Conservation (phyloP, 2,113 vertebrate species). For the Chloebia gouldiae region DNA sequence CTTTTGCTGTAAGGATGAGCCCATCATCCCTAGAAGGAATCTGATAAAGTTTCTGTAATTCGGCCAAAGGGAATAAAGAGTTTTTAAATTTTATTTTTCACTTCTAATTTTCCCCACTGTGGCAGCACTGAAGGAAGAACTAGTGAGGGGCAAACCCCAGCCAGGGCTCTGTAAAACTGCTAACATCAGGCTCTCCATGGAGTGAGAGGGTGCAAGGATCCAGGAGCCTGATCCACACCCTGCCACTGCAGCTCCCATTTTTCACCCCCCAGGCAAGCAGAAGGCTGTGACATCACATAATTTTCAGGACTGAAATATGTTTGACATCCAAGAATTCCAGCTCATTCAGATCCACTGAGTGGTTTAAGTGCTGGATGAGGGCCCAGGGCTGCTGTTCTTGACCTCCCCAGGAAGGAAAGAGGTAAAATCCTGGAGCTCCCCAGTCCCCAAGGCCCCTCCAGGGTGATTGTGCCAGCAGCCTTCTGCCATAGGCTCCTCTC, state of each 20-base stretch:
- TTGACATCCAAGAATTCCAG: neutral
- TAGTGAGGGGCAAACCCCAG: neutral
- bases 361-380: neutral
- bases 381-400: neutral
- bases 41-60: neutral
- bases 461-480: neutral
- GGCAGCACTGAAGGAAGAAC: neutral
- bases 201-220: neutral
- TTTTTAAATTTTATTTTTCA: neutral
- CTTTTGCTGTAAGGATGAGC: neutral
- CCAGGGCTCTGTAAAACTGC: neutral
- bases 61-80: neutral
- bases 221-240: neutral
- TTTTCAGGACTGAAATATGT: neutral
- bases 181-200: accelerated
- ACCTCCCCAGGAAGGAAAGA: neutral
- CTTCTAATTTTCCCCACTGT: neutral
- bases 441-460: neutral
- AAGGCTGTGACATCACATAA: neutral
- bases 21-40: neutral
- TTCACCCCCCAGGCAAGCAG: neutral
- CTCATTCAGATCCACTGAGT: neutral
- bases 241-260: accelerated
- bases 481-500: neutral
- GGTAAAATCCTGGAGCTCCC: neutral